phyloP scores from a whole-genome alignment of 2,797 vertebrate genomes.

The Amblyraja radiata region DNA sequence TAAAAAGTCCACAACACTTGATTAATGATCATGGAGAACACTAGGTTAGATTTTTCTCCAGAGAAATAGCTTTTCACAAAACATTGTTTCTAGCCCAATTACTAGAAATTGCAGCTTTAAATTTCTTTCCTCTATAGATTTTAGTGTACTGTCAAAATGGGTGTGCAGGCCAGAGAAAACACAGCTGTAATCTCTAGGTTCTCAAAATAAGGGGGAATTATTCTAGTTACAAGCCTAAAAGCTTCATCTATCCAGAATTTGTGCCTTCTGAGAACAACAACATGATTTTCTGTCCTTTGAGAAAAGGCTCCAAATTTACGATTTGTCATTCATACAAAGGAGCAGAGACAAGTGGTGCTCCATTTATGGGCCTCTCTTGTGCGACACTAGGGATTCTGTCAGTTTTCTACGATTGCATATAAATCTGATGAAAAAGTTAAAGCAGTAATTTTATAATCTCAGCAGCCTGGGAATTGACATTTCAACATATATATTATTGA shows the following conservation, averaged over 20 bases:
- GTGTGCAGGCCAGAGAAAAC: conserved; percentile 29
- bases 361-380: neutral
- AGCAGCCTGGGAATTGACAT: conserved; percentile 2
- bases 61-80: conserved; percentile 12
- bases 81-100: neutral
- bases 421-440: neutral
- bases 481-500: conserved; percentile 12
- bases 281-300: neutral
- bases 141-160: conserved; percentile 15
- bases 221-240: neutral
- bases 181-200: conserved; percentile 32
- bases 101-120: conserved; percentile 27
- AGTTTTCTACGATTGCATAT: conserved; percentile 11
- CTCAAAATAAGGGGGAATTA: conserved; percentile 1
- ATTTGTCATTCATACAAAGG: conserved; percentile 26
- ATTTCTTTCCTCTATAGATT: conserved; percentile 4
- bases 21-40: conserved; percentile 5
- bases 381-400: neutral
- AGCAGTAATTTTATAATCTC: neutral
- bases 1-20: neutral
- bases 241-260: neutral
- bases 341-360: neutral
- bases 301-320: neutral
- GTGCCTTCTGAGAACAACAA: conserved; percentile 2
- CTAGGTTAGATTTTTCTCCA: neutral